A percentile compares a stretch with the other conserved stretches of the same genome.
phyloP scores from a whole-genome alignment of 2,113 vertebrate species.

The Puffinus mauretanicus region DNA sequence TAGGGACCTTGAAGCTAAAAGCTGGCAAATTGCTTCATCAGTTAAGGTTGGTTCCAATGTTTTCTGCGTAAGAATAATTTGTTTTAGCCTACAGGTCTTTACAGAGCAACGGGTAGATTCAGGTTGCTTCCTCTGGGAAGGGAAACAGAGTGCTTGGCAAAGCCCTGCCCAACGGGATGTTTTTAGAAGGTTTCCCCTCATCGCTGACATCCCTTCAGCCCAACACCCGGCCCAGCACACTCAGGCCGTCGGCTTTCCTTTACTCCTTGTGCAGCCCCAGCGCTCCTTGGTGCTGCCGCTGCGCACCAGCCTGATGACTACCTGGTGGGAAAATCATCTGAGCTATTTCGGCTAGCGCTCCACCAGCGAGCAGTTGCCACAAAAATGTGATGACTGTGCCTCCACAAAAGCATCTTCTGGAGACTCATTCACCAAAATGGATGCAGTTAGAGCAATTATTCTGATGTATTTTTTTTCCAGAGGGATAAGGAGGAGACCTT shows the following conservation, averaged over 20 bases:
- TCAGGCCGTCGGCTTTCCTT: not conserved
- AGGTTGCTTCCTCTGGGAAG: conserved; percentile 38
- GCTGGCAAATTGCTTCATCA: conserved; percentile 37
- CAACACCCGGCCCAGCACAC: not conserved
- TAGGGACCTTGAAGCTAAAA: not conserved
- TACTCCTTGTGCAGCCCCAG: rapidly evolving
- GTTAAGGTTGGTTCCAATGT: conserved; percentile 11
- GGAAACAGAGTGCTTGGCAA: rapidly evolving
- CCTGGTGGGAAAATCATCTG: not conserved
- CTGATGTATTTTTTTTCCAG: not conserved
- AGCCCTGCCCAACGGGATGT: not conserved
- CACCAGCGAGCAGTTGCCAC: not conserved
- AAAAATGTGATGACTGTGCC: not conserved
- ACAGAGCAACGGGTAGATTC: not conserved
- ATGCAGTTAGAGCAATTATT: not conserved
- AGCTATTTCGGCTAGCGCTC: rapidly evolving
- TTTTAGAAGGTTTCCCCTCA: conserved; percentile 4
- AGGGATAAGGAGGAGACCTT: not conserved
- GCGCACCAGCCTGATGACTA: rapidly evolving
- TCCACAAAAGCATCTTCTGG: not conserved
- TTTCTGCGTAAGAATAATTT: conserved; percentile 48
- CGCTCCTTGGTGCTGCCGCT: rapidly evolving
- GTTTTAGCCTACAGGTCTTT: conserved; percentile 40
- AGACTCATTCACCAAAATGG: not conserved
- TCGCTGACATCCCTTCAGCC: not conserved